Evolutionary conservation across 2,888 invertebrate species (phyloP), one percentile per base, ranked within the genome.

Genomic region (Ochropleura plecta): DNA sequence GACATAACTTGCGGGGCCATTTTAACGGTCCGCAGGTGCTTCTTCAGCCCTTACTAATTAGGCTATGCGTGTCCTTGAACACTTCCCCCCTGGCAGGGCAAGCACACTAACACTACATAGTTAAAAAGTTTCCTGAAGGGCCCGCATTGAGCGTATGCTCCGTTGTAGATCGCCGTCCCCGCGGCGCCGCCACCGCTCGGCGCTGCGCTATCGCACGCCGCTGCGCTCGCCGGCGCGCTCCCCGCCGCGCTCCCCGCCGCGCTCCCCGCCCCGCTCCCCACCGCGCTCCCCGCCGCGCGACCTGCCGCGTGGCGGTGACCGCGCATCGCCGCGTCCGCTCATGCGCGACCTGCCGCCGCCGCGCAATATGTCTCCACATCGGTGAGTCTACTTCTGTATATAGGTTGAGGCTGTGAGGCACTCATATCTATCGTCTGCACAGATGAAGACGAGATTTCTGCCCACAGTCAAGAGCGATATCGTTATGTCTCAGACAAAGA

Each of bases 171-270:
- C 96, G 0, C 96, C 95, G n/a, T 95, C 95, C 0, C 95, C 97
- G 1, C 94, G 97, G 0, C 95, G 97, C n/a, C 94, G 96, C 5
- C 94, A 94, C 86, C 95, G 97, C 70, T 96, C 97, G 40, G 97
- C 97, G 63, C 83, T 90, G 80, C 89, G 90, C 65, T 87, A 76
- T 53, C 90, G 90, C 48, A 88, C 90, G 49, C 90, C 89, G 71
- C 79, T 83, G 66, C 92, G 91, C 57, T 88, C 92, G 55, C 91
- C 90, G 78, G 44, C 14, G 59, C 91, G 89, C 30, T 86, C 90
- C 6, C 90, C 90, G 71, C 80, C 48, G 49, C 94, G 96, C 48
- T 95, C 96, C 8, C 91, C 90, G 75, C 85, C 76, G 42, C 90
- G 91, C 59, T 88, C 93, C 18, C 92, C 90, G 80, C 89, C 20